Percentiles rank a stretch among this genome's conserved stretches.
phyloP scores from a whole-genome alignment of 2,888 invertebrate genomes.

The Caenorhabditis sinica region DNA sequence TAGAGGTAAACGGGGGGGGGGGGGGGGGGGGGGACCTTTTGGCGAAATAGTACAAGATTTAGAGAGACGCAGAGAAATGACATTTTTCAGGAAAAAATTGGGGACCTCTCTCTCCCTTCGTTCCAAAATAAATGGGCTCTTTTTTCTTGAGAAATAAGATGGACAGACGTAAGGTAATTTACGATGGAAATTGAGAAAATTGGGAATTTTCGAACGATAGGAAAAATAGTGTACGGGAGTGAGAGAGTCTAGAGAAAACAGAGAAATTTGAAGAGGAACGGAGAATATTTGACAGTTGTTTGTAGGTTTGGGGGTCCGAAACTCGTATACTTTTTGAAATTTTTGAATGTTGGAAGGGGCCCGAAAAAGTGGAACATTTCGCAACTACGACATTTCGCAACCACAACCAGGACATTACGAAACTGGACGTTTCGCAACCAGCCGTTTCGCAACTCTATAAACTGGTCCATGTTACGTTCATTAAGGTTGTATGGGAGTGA shows the following conservation, averaged over 20 bases:
- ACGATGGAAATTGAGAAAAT: constrained; percentile 8
- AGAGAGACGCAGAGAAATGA: constrained; percentile 36
- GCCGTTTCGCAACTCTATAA: no score
- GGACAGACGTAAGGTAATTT: background rate
- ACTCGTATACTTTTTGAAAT: no score
- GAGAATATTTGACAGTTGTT: background rate
- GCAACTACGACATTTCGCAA: no score
- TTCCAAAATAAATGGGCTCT: constrained; percentile 28
- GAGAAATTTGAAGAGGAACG: background rate
- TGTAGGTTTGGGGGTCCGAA: background rate
- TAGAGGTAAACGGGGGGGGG: constrained; percentile 10
- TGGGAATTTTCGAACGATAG: background rate
- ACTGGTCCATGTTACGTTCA: no score
- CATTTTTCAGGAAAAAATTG: background rate
- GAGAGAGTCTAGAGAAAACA: background rate
- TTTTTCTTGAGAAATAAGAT: background rate
- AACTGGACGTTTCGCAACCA: no score
- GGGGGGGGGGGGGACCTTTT: background rate
- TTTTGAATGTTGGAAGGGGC: no score
- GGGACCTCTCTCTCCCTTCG: background rate
- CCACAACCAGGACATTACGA: no score
- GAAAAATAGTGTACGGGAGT: background rate
- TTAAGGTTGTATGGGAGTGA: no score
- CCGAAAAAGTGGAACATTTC: no score
- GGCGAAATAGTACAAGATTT: constrained; percentile 1